Evolutionary conservation across 2,888 invertebrate genomes (phyloP).

Genomic region (Odontomyia ornata): DNA sequence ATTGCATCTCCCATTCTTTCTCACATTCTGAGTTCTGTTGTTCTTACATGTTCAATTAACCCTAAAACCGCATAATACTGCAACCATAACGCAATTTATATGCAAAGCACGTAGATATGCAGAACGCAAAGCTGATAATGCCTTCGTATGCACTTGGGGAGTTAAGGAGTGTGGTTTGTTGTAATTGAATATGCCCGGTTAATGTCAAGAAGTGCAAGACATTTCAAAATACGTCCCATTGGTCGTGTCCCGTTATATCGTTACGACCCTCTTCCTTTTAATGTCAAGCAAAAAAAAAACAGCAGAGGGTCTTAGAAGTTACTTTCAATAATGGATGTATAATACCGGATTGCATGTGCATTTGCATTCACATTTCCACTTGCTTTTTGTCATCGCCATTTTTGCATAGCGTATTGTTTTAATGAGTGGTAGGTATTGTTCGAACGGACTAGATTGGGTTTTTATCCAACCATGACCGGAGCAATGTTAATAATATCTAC

Average conservation of each 20-base stretch:
- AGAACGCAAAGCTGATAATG: neutral
- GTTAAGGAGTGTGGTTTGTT: neutral
- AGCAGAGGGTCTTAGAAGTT: neutral
- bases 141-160: neutral
- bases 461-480: no score
- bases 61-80: constrained; percentile 32
- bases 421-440: neutral
- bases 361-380: constrained; percentile 13
- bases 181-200: constrained; percentile 28
- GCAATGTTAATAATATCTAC: no score
- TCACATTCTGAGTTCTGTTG: neutral
- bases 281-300: no score
- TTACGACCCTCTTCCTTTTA: neutral
- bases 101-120: constrained; percentile 14
- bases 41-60: constrained; percentile 31
- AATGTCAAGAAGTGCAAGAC: constrained; percentile 24
- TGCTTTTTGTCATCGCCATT: constrained; percentile 1
- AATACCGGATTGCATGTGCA: constrained; percentile 24
- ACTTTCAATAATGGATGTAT: constrained; percentile 19
- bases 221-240: constrained; percentile 23
- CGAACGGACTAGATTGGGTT: no score
- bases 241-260: neutral
- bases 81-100: constrained; percentile 29
- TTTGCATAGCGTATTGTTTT: constrained; percentile 31
- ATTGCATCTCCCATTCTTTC: constrained; percentile 13